Percentiles rank a stretch among this genome's conserved stretches.
Conservation (phyloP, 2,888 invertebrate genomes). For the Melanophora roralis region DNA sequence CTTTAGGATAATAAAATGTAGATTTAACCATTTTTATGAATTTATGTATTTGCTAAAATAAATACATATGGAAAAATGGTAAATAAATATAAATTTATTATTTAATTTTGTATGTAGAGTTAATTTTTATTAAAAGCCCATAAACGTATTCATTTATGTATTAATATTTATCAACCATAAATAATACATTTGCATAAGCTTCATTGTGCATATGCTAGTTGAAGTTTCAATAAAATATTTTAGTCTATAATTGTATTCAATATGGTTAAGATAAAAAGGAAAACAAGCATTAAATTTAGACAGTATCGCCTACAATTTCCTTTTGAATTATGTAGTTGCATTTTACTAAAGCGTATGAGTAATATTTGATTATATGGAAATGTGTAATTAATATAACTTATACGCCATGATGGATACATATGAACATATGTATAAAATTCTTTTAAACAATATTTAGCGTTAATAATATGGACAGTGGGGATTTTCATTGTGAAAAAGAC, state of each 20-base stretch:
- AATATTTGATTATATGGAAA: slow-evolving; percentile 37
- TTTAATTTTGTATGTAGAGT: not conserved
- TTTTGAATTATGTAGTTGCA: not conserved
- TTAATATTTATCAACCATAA: too few relatives aligned
- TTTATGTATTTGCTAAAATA: too few relatives aligned
- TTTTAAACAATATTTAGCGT: too few relatives aligned
- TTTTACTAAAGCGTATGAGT: slow-evolving; percentile 28
- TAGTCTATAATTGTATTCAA: slow-evolving; percentile 1
- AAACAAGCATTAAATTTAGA: slow-evolving; percentile 21
- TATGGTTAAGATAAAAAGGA: not conserved
- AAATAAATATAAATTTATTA: not conserved
- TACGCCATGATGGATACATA: slow-evolving; percentile 21
- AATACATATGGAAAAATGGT: not conserved
- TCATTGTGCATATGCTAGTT: not conserved
- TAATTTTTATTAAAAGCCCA: not conserved
- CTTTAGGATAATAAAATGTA: slow-evolving; percentile 26
- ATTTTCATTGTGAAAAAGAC: too few relatives aligned
- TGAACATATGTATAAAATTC: too few relatives aligned
- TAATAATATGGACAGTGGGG: too few relatives aligned
- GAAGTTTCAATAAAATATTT: slow-evolving; percentile 16
- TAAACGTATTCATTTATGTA: too few relatives aligned
- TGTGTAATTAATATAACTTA: slow-evolving; percentile 31
- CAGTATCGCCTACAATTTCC: not conserved
- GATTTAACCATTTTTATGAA: not conserved
- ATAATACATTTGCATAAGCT: too few relatives aligned